Evolutionary conservation across 2,888 invertebrate species (phyloP).

Genomic region (Synergus gifuensis): DNA sequence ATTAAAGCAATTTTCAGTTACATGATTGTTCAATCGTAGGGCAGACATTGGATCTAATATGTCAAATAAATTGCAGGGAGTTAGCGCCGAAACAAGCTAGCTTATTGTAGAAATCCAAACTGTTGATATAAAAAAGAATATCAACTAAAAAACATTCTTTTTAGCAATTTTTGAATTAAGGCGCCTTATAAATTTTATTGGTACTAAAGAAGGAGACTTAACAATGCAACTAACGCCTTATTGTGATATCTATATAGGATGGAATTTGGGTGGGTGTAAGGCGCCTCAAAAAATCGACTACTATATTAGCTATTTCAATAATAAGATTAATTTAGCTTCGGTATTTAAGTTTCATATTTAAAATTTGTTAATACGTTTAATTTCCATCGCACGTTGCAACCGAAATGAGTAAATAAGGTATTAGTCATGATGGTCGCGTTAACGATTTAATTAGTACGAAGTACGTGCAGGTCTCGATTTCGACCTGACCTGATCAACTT

Average conservation of each 20-base stretch:
- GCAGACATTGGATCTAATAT: constrained; percentile 14
- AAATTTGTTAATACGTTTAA: not conserved
- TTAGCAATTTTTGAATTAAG: too few species aligned
- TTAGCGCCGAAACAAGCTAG: not conserved
- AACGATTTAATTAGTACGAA: constrained; percentile 66
- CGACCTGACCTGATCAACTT: constrained; percentile 58
- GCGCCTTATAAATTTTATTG: too few species aligned
- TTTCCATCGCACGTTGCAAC: constrained; percentile 35
- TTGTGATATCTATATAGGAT: too few species aligned
- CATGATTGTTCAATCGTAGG: constrained; percentile 20
- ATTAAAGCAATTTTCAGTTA: constrained; percentile 17
- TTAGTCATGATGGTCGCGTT: constrained; percentile 61
- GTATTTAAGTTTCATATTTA: not conserved
- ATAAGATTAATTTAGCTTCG: not conserved
- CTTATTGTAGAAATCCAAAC: too few species aligned
- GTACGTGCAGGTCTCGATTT: constrained; percentile 68
- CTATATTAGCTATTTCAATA: too few species aligned
- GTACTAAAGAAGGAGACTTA: too few species aligned
- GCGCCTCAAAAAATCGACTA: too few species aligned
- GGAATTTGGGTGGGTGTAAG: too few species aligned
- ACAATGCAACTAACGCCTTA: too few species aligned
- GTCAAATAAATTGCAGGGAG: constrained; percentile 29
- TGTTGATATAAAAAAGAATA: too few species aligned
- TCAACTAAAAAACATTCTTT: too few species aligned
- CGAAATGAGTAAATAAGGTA: constrained; percentile 49